Base-by-base conservation (phyloP, 2,113 vertebrate genomes). In the Polyodon spathula region DNA sequence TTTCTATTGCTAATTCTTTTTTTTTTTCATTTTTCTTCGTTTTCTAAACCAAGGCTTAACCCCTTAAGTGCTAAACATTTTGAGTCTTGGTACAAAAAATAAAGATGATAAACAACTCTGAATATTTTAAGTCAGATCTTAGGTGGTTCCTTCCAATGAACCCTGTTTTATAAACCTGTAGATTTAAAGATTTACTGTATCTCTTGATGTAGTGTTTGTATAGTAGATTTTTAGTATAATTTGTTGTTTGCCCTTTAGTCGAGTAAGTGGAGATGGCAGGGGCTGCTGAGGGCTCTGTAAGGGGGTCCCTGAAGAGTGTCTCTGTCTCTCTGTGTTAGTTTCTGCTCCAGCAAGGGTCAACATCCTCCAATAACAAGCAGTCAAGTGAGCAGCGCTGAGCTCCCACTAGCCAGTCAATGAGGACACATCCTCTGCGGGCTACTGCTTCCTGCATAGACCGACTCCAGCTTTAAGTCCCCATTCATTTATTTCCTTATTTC, bases 231-330 rank as follows among this genome's bases (percentile, higher is more conserved):
- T n/a, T n/a, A 50, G 3, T 50, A 50, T 15, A 15, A 14, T 40
- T 11, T 65, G 48, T 43, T 61, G 53, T 70, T 67, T 65, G 60
- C 64, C 72, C 66, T 71, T n/a, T n/a, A n/a, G n/a, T n/a, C n/a
- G n/a, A n/a, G n/a, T n/a, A n/a, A n/a, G n/a, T n/a, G 3, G 64
- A 58, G 66, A 62, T 71, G 72, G 64, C 68, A 69, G 60, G 53
- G 64, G 48, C 64, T 42, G 64, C 58, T 9, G 64, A 37, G 60
- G n/a, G 58, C 60, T 64, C 59, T 40, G 61, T 56, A 39, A 43
- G 62, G 60, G 59, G 44, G 63, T 61, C 15, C 27, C 41, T n/a
- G 16, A 12, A 37, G 44, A 46, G 57, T 40, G 62, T 60, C 40
- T 55, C 68, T 55, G 62, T 71, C 68, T 53, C 40, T 62, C 68